Evolutionary conservation across 2,888 invertebrate genomes (phyloP).

Genomic region (Dendrolimus houi): DNA sequence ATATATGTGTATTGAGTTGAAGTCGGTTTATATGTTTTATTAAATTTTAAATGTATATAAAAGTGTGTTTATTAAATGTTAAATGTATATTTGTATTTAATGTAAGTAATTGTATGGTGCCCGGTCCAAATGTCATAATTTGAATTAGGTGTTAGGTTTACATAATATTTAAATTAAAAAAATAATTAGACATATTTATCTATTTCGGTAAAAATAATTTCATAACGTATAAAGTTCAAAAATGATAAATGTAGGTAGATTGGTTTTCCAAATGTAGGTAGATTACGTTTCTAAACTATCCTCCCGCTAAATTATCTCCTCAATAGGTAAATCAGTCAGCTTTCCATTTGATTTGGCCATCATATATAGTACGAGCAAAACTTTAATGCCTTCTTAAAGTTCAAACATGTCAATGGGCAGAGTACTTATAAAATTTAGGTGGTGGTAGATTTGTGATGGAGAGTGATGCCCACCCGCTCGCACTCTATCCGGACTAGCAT

Average conservation of each 20-base stretch:
- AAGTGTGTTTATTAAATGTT: slow-evolving; percentile 3
- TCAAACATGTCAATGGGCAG: slow-evolving; percentile 15
- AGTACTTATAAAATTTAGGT: no score
- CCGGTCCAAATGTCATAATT: neutral
- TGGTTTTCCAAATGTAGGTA: neutral
- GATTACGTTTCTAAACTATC: neutral
- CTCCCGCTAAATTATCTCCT: neutral
- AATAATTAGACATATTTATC: no score
- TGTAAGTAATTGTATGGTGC: slow-evolving; percentile 8
- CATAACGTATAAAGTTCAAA: no score
- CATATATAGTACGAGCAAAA: slow-evolving; percentile 4
- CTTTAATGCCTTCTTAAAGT: neutral
- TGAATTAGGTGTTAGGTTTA: neutral
- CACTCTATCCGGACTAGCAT: no score
- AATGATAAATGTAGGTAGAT: no score
- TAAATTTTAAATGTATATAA: slow-evolving; percentile 14
- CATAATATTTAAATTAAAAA: no score
- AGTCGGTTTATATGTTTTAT: slow-evolving; percentile 18
- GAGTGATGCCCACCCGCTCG: no score
- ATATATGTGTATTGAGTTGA: slow-evolving; percentile 9
- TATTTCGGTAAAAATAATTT: no score
- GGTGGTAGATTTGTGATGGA: no score
- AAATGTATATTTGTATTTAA: slow-evolving; percentile 2
- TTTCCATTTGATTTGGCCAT: neutral
- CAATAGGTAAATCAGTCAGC: neutral